These are phyloP conservation scores for Tiliacea aurago DNA, from an alignment of 2,888 invertebrate genomes.

Conservation along the genomic window DNA sequence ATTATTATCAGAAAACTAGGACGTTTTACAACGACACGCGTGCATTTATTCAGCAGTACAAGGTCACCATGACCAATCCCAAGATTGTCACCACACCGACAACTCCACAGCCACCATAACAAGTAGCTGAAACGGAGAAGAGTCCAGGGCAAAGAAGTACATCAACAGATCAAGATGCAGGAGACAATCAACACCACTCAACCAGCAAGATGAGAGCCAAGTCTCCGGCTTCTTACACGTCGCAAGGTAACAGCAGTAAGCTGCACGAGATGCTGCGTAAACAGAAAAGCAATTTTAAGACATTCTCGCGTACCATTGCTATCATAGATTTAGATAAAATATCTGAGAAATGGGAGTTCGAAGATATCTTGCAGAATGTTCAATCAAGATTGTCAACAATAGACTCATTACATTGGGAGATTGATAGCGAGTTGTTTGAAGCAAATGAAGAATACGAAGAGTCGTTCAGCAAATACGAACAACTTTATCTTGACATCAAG, in stretches of 20 bases:
- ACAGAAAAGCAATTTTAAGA: too few species aligned
- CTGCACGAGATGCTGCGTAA: too few species aligned
- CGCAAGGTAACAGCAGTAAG: not conserved
- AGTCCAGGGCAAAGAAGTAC: not conserved
- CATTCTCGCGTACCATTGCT: too few species aligned
- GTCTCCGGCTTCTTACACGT: too few species aligned
- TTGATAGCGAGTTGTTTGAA: too few species aligned
- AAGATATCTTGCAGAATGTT: too few species aligned
- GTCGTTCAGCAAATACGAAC: not conserved
- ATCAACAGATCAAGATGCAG: not conserved
- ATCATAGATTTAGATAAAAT: too few species aligned
- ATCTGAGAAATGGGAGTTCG: too few species aligned
- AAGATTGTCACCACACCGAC: not conserved
- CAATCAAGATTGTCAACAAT: too few species aligned
- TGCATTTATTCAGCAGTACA: not conserved
- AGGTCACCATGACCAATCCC: not conserved
- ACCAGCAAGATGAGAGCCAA: not conserved
- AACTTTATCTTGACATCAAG: not conserved
- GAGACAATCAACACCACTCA: conserved; percentile 4
- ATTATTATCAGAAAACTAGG: not conserved
- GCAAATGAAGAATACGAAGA: too few species aligned
- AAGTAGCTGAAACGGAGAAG: not conserved
- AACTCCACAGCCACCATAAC: not conserved
- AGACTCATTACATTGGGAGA: too few species aligned
- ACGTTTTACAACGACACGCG: not conserved